These are phyloP conservation scores for Andrena bucephala DNA, from an alignment of 2,888 invertebrate genomes.

Conservation along the genomic window DNA sequence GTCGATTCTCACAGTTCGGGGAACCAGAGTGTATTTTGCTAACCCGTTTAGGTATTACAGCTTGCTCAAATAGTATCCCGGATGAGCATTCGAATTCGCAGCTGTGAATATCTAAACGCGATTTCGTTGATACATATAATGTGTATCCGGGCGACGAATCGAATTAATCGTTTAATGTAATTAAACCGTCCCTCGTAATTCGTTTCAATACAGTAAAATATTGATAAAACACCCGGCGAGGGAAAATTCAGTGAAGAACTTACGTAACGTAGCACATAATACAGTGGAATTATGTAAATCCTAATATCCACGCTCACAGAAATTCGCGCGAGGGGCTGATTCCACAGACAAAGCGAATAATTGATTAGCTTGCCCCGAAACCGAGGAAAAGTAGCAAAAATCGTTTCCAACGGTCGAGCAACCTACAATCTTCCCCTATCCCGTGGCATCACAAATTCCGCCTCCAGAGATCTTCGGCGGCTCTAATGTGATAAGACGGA, in stretches of 20 bases:
- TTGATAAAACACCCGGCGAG: no score
- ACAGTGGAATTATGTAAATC: neutral
- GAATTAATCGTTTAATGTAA: conserved; percentile 5
- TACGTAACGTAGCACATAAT: no score
- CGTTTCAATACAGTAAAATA: neutral
- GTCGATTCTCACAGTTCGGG: conserved; percentile 26
- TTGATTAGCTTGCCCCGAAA: conserved; percentile 9
- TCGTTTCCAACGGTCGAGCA: neutral
- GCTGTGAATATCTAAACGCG: neutral
- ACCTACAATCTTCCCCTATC: conserved; percentile 1
- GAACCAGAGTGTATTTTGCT: conserved; percentile 32
- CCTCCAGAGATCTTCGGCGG: conserved; percentile 23
- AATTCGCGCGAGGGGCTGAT: conserved; percentile 4
- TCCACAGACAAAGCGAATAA: neutral
- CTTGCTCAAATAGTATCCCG: conserved; percentile 35
- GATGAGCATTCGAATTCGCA: neutral
- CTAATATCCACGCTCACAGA: neutral
- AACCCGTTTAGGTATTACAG: conserved; percentile 45
- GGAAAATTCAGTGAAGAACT: no score
- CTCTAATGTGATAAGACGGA: neutral
- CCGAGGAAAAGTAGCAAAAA: neutral
- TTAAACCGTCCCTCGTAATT: conserved; percentile 2
- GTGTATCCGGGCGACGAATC: neutral
- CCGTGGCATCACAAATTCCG: conserved; percentile 12
- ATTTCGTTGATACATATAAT: neutral